Conservation (phyloP, 2,888 invertebrate species). For the Heteromurus nitidus region DNA sequence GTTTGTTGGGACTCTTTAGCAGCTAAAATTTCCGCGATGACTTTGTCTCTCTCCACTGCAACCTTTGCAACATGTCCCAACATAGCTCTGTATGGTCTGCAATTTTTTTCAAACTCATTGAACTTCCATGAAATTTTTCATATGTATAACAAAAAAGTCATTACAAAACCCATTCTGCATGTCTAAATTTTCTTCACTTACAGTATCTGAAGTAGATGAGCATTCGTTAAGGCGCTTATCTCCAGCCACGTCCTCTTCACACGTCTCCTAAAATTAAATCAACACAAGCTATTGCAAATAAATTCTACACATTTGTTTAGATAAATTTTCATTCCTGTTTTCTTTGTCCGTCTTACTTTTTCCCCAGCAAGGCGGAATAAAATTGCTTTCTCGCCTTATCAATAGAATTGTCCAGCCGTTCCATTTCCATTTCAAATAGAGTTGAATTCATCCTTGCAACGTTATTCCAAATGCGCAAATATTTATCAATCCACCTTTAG, state of each 20-base stretch:
- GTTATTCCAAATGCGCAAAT: too few species aligned
- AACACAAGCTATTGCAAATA: slow-evolving; percentile 10
- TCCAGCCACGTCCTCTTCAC: slow-evolving; percentile 67
- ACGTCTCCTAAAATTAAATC: slow-evolving; percentile 52
- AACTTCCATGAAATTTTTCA: too few species aligned
- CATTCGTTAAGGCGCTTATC: slow-evolving; percentile 65
- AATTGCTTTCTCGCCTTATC: slow-evolving; percentile 61
- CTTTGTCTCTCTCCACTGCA: slow-evolving; percentile 50
- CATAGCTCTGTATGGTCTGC: slow-evolving; percentile 69
- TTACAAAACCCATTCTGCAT: neutral
- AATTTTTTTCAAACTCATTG: too few species aligned
- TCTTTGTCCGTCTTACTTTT: slow-evolving; percentile 69
- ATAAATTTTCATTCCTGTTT: too few species aligned
- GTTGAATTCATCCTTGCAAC: slow-evolving; percentile 6
- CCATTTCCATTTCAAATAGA: slow-evolving; percentile 36
- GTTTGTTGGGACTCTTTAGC: neutral
- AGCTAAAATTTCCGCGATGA: slow-evolving; percentile 32
- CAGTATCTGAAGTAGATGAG: slow-evolving; percentile 67
- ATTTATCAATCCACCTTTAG: too few species aligned
- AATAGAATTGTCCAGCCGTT: slow-evolving; percentile 55
- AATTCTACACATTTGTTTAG: neutral
- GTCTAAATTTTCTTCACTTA: slow-evolving; percentile 42
- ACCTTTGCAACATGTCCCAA: slow-evolving; percentile 64
- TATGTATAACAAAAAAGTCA: too few species aligned
- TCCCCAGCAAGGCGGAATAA: slow-evolving; percentile 53